phyloP scores from a whole-genome alignment of 1,140 invertebrate species.

The Rhopalosiphum padi region DNA sequence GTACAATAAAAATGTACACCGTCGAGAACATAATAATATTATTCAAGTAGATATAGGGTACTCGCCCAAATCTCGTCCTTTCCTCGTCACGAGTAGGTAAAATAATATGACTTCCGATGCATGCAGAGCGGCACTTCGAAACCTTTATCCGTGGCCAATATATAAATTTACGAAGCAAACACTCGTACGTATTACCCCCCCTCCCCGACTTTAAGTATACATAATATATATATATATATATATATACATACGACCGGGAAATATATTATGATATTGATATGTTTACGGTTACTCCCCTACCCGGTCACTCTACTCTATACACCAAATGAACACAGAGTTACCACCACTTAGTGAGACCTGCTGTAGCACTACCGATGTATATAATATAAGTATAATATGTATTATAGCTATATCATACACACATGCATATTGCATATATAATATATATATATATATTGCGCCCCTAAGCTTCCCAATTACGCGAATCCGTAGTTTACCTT shows the following conservation, averaged over 20 bases:
- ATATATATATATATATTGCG: too few species aligned
- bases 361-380: too few species aligned
- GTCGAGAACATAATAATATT: not conserved
- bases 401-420: not conserved
- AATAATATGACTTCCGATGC: not conserved
- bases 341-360: too few species aligned
- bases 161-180: not conserved
- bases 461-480: too few species aligned
- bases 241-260: not conserved
- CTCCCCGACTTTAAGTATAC: not conserved
- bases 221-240: not conserved
- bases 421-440: too few species aligned
- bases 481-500: too few species aligned
- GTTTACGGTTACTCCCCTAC: not conserved
- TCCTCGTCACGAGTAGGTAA: not conserved
- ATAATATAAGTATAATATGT: not conserved
- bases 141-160: not conserved
- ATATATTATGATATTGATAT: not conserved
- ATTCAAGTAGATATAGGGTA: not conserved
- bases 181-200: not conserved
- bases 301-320: too few species aligned
- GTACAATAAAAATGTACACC: not conserved
- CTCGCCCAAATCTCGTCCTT: not conserved
- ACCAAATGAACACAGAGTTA: too few species aligned
- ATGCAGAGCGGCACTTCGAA: too few species aligned